Conservation (phyloP, 30 jellyfish, hydroid and myxozoan species). For the Aurelia coerulea region DNA sequence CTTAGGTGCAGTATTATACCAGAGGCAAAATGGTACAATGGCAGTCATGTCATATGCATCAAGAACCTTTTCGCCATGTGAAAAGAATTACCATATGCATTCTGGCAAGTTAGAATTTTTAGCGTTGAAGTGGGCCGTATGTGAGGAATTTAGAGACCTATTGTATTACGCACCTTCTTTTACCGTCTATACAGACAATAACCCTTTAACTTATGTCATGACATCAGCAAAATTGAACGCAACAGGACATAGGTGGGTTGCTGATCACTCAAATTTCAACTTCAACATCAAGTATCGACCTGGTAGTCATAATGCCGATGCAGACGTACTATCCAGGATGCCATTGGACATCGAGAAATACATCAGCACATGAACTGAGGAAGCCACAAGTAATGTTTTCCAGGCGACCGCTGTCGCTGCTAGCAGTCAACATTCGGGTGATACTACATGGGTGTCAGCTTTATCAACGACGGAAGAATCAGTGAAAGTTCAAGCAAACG, state of each 20-base stretch:
- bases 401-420: conserved; percentile 22
- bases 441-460: background rate
- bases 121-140: no score
- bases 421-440: no score
- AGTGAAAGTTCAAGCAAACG: no score
- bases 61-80: conserved; percentile 39
- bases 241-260: conserved; percentile 56
- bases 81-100: conserved; percentile 47
- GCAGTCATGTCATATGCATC: conserved; percentile 54
- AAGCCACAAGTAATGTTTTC: background rate
- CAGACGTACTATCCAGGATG: background rate
- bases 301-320: background rate
- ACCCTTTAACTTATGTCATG: no score
- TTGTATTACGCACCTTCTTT: no score
- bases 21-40: conserved; percentile 12
- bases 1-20: conserved; percentile 51
- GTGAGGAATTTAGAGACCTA: no score
- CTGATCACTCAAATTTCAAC: conserved; percentile 28
- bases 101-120: conserved; percentile 51
- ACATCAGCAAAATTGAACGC: no score
- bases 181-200: no score
- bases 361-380: background rate
- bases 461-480: no score
- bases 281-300: background rate
- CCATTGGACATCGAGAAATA: background rate